A percentile compares a stretch with the other conserved stretches of the same genome.
Conservation (phyloP, 2,113 vertebrate species). For the Siphamia tubifer region DNA sequence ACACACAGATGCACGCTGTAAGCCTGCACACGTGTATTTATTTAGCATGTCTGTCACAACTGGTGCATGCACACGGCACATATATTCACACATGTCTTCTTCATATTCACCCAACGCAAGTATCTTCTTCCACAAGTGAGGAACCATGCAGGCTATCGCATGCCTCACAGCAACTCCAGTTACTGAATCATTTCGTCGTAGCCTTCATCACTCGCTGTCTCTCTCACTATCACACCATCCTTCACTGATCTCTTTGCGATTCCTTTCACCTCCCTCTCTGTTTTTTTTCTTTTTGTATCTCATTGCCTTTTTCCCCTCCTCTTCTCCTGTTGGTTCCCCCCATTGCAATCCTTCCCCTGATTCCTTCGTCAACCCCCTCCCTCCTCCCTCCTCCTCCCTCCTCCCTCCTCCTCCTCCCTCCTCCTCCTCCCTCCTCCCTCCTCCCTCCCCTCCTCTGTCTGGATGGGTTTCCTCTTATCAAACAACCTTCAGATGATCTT, state of each 20-base stretch:
- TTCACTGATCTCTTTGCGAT: conserved; percentile 28
- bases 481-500: conserved; percentile 77
- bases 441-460: background rate
- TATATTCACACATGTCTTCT: conserved; percentile 9
- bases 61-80: background rate
- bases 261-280: background rate
- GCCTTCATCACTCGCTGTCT: conserved; percentile 47
- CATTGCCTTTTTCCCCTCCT: background rate
- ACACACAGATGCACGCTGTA: background rate
- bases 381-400: background rate
- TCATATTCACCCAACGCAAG: background rate
- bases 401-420: background rate
- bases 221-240: conserved; percentile 17
- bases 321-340: conserved; percentile 5
- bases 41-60: background rate
- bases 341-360: background rate
- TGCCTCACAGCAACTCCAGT: conserved; percentile 47
- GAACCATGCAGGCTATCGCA: conserved; percentile 6
- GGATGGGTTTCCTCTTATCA: conserved; percentile 58
- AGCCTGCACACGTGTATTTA: background rate
- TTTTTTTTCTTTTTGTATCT: background rate
- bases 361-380: background rate
- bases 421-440: background rate
- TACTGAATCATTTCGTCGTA: conserved; percentile 58
- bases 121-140: background rate